Evolutionary conservation across 2,888 invertebrate species (phyloP), one percentile per base, ranked within the genome.

Genomic region (Cerceris ruficornis): DNA sequence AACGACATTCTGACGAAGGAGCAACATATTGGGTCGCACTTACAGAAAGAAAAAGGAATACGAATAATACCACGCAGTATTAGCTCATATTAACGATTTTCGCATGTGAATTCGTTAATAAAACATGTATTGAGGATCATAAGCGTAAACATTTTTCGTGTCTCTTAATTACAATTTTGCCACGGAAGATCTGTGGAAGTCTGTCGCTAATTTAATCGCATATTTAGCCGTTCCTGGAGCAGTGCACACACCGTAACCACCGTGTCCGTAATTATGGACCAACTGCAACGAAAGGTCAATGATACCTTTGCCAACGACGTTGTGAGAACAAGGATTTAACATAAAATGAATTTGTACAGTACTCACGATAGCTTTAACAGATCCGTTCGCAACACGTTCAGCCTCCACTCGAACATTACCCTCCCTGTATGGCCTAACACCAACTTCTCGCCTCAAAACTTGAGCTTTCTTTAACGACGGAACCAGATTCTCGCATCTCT

Each of bases 261-360:
- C 98, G 91, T 98, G 98, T 0, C 98, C 98, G 90, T 98, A 98
- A 92, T 98, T 98, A 91, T 99, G 98, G 7, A 98, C 95, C 46
- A 98, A 60, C 92, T 92, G 58, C 7, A 71, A 78, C 11, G 66
- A 2, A 54, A 60, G 28, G 28, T 28, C 13, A 64, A 57, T 50
- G 39, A 11, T 41, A 59, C n/a, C n/a, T 69, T 54, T 67, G 49
- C 5, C 8, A 17, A 59, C 42, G 14, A 8, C 14, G 6, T 50
- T 15, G 1, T 14, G 13, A 8, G 9, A 50, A 57, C 8, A 11
- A 52, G 13, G 28, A 28, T 28, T 55, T 57, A 4, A 61, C 42
- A 14, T 13, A 8, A 52, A 57, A 46, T 64, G 52, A 69, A 8
- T 17, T 17, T 54, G 43, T 57, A 7, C 13, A 13, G 6, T 74